Evolutionary conservation across 2,888 invertebrate genomes (phyloP).

Genomic region (Noctua fimbriata): DNA sequence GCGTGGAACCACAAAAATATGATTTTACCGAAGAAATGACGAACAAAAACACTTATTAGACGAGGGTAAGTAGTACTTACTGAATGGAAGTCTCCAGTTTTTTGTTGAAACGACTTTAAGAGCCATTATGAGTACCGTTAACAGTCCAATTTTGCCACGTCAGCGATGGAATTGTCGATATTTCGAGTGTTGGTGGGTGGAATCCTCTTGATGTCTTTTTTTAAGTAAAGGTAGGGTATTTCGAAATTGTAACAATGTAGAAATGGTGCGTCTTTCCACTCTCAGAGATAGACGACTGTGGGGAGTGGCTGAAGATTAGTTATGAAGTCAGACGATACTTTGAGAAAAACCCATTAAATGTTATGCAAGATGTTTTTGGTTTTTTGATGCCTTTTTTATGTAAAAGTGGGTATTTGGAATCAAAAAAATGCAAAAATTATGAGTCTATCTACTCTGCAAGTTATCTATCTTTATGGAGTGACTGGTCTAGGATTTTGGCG

Average conservation of each 20-base stretch:
- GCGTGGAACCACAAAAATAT: constrained; percentile 30
- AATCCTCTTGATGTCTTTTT: constrained; percentile 19
- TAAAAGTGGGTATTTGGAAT: background rate
- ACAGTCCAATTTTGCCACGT: constrained; percentile 58
- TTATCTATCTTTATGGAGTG: background rate
- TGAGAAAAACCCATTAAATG: background rate
- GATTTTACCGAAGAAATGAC: constrained; percentile 37
- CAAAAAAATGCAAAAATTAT: background rate
- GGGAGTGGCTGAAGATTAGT: background rate
- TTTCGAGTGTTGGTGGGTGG: constrained; percentile 56
- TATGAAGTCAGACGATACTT: background rate
- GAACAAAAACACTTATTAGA: constrained; percentile 58
- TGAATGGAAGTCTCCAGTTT: constrained; percentile 55
- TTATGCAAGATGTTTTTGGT: background rate
- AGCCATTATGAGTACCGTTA: constrained; percentile 56
- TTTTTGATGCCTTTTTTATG: background rate
- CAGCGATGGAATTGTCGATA: constrained; percentile 49
- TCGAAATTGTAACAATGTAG: constrained; percentile 28
- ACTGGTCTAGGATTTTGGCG: background rate
- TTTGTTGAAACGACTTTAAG: constrained; percentile 60
- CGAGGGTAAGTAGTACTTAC: constrained; percentile 55
- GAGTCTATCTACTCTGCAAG: background rate
- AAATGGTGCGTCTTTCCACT: background rate
- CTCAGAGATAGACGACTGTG: background rate
- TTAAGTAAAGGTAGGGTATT: constrained; percentile 23